phyloP scores from a whole-genome alignment of 2,113 vertebrate species.

The Brachypteracias leptosomus region DNA sequence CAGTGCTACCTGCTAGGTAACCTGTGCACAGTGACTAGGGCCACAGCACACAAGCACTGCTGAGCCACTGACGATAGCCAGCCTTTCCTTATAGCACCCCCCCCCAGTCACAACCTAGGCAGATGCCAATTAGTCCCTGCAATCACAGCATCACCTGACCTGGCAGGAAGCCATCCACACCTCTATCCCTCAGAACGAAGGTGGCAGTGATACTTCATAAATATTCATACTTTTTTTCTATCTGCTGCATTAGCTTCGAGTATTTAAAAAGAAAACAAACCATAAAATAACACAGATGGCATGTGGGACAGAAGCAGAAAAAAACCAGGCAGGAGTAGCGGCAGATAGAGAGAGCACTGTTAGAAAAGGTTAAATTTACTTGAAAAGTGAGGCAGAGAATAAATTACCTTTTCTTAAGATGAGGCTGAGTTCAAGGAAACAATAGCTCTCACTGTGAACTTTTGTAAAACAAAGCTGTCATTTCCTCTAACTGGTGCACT shows the following conservation, averaged over 20 bases:
- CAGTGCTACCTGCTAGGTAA: neutral
- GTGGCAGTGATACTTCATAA: neutral
- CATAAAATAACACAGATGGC: conserved; percentile 27
- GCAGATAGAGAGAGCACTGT: neutral
- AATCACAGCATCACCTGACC: neutral
- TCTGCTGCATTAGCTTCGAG: neutral
- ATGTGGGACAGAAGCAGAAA: neutral
- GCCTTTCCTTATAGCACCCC: neutral
- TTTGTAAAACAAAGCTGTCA: neutral
- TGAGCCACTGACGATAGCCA: rapidly evolving
- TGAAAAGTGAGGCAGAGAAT: neutral
- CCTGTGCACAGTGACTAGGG: neutral
- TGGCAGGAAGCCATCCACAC: neutral
- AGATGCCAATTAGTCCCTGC: neutral
- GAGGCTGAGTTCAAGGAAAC: neutral
- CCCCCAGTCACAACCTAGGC: neutral
- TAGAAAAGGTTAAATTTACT: neutral
- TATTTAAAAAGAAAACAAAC: conserved; percentile 10
- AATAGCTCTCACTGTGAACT: neutral
- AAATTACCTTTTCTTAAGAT: neutral
- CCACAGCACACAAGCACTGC: neutral
- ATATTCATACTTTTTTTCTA: neutral
- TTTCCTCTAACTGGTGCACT: neutral
- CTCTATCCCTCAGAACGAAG: neutral
- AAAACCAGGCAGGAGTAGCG: neutral